Base-by-base conservation (phyloP, 1,140 invertebrate genomes). In the Drosophila kanapiae region DNA sequence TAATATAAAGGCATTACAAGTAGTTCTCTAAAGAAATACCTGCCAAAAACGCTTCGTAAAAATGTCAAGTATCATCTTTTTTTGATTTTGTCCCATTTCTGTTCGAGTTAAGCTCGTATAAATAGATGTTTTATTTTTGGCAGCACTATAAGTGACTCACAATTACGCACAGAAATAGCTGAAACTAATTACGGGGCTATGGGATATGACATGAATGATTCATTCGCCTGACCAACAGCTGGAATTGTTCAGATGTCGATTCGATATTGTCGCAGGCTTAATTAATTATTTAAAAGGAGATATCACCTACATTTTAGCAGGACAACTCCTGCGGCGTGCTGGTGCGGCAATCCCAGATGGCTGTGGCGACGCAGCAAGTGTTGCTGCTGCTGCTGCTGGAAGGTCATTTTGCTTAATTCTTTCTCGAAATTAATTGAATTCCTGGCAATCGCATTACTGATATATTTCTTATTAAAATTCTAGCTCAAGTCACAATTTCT, bases 241-340 rank as follows among this genome's bases (percentile, higher is more conserved):
- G 68, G 62, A 49, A 49, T n/a, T 35, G 10, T 18, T 64, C 14
- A 13, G 6, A 6, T 5, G 29, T 11, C 6, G 13, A 11, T 23
- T 16, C 9, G 8, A 14, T 27, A 47, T 47, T 29, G 27, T 18
- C 31, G 18, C 11, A 6, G 16, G 16, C 3, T 23, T 23, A 37
- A 18, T 37, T 35, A 18, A 14, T 48, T 27, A 29, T n/a, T 29
- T 35, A 13, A 5, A 3, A 9, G 10, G 4, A 23, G 14, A 11
- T 10, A 58, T 59, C 79, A 91, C 90, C 51, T 61, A 91, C 90
- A 91, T 91, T 91, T 91, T 54, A 91, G 61, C 49, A 91, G 72
- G 37, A 91, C 75, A 63, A 91, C 90, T 59, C 90, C 90, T 48
- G 61, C 82, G 35, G 57, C 54, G 47, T 88, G 80, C 11, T 84